Conservation (phyloP, 1,140 invertebrate genomes). For the Ylistrum balloti region DNA sequence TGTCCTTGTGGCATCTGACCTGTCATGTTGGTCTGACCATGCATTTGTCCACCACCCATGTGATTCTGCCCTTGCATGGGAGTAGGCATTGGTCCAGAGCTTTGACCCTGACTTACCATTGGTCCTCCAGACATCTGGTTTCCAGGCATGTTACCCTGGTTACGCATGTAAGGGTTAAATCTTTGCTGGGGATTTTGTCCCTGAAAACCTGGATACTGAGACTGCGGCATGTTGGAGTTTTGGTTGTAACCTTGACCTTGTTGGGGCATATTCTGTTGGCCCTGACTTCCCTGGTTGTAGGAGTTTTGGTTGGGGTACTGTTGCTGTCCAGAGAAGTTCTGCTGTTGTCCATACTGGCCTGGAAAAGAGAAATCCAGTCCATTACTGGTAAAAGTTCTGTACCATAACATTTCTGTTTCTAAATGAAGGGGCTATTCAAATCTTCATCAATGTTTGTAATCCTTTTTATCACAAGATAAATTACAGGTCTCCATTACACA, state of each 20-base stretch:
- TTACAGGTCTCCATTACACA: too few relatives aligned
- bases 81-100: neutral
- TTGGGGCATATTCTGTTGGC: slow-evolving; percentile 67
- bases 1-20: slow-evolving; percentile 46
- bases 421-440: too few relatives aligned
- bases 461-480: too few relatives aligned
- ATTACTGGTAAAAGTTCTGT: too few relatives aligned
- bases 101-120: slow-evolving; percentile 48
- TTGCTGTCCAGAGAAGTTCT: slow-evolving; percentile 60
- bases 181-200: slow-evolving; percentile 63
- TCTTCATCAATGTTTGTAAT: too few relatives aligned
- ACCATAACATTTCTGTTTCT: neutral
- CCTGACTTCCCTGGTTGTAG: slow-evolving; percentile 64
- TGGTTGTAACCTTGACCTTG: slow-evolving; percentile 66
- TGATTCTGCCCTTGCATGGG: slow-evolving; percentile 53
- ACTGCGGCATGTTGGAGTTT: slow-evolving; percentile 63
- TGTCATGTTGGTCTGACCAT: slow-evolving; percentile 41
- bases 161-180: slow-evolving; percentile 57
- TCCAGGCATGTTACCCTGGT: slow-evolving; percentile 53
- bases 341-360: slow-evolving; percentile 63
- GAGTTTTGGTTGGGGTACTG: slow-evolving; percentile 59
- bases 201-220: slow-evolving; percentile 69
- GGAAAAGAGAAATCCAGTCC: neutral
- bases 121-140: slow-evolving; percentile 51
- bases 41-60: slow-evolving; percentile 29